A percentile compares a stretch with the other conserved stretches of the same genome.
Conservation (phyloP, 2,888 invertebrate species). For the Drosophila nigricruria region DNA sequence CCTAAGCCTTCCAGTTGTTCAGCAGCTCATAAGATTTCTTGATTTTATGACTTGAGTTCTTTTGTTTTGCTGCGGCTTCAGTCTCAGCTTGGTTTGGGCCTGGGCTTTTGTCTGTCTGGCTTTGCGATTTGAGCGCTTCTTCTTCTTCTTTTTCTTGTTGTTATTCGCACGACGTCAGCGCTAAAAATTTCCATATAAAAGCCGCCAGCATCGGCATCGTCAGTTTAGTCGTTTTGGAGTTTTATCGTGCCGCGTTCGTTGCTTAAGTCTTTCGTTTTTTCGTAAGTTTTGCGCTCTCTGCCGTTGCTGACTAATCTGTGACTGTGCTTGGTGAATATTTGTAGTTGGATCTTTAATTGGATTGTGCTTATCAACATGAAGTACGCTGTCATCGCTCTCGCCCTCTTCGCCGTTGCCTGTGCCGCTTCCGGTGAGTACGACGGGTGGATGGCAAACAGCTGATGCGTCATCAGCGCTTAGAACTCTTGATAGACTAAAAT, state of each 20-base stretch:
- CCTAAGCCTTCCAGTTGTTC: background rate
- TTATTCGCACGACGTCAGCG: conserved; percentile 68
- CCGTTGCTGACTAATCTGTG: conserved; percentile 26
- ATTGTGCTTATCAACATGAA: conserved; percentile 65
- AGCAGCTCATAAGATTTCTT: background rate
- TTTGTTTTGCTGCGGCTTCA: conserved; percentile 17
- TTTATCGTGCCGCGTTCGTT: conserved; percentile 63
- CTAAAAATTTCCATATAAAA: conserved; percentile 78
- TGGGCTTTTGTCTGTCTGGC: background rate
- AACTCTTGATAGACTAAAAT: background rate
- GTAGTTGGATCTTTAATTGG: conserved; percentile 30
- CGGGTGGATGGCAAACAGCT: background rate
- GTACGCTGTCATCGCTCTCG: conserved; percentile 60
- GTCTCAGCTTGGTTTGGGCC: conserved; percentile 11
- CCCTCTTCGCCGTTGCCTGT: conserved; percentile 58
- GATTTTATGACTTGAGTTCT: conserved; percentile 21
- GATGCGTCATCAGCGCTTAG: conserved; percentile 40
- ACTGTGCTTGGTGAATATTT: conserved; percentile 36
- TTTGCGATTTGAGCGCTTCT: conserved; percentile 19
- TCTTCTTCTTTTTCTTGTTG: conserved; percentile 42
- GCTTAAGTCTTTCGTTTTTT: conserved; percentile 76
- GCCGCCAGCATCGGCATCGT: conserved; percentile 37
- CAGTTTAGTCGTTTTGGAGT: conserved; percentile 71
- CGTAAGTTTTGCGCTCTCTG: conserved; percentile 42
- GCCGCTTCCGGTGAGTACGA: conserved; percentile 78